Percentiles rank a stretch among this genome's conserved stretches.
These are phyloP conservation scores for Monoplex corrugatus DNA, from an alignment of 2,888 invertebrate genomes.

Conservation along the genomic window DNA sequence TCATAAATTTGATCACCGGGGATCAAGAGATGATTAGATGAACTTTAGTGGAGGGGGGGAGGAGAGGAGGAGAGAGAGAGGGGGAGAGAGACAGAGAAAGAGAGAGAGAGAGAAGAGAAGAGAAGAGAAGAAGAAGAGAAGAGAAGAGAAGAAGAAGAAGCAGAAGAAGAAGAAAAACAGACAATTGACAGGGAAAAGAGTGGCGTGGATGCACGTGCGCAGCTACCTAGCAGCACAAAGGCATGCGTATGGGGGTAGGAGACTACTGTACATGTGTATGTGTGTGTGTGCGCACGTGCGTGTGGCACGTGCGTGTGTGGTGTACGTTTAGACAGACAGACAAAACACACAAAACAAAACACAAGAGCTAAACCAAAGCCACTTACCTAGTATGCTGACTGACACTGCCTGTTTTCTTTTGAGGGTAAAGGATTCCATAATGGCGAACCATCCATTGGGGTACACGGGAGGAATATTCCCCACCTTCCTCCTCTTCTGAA, in stretches of 20 bases:
- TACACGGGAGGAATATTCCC: constrained; percentile 91
- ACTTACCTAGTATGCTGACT: constrained; percentile 86
- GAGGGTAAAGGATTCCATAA: constrained; percentile 87
- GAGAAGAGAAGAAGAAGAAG: no score
- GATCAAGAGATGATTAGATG: no score
- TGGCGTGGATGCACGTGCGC: no score
- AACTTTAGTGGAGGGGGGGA: not conserved
- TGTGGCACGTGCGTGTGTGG: no score
- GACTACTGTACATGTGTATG: no score
- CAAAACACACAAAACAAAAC: not conserved
- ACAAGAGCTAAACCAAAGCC: constrained; percentile 29
- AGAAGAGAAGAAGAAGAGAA: not conserved
- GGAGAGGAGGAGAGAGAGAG: not conserved
- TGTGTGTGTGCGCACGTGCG: no score
- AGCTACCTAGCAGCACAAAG: no score
- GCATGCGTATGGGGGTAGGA: no score
- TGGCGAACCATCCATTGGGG: constrained; percentile 94
- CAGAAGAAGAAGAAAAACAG: no score
- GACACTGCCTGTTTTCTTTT: constrained; percentile 66
- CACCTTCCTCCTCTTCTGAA: constrained; percentile 83
- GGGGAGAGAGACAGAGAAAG: not conserved
- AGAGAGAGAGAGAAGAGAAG: not conserved
- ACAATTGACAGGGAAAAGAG: no score
- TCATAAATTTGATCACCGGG: no score
- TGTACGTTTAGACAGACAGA: no score